Percentiles rank a stretch among this genome's conserved stretches.
These are phyloP conservation scores for Mirounga angustirostris DNA, from an alignment of 2,113 vertebrate genomes.

Conservation along the genomic window DNA sequence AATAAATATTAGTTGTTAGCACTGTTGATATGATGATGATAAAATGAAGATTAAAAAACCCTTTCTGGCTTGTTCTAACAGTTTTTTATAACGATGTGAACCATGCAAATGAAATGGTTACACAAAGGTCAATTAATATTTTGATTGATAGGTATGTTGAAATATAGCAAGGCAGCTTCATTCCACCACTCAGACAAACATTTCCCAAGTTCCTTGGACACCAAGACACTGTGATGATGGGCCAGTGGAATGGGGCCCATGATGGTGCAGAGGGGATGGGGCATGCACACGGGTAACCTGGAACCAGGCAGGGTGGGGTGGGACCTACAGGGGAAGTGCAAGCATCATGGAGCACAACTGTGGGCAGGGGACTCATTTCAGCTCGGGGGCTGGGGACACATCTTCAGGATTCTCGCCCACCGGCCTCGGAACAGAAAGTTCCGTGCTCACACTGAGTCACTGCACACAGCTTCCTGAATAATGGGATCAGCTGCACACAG, in stretches of 20 bases:
- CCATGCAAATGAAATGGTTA: neutral
- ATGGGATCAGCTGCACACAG: neutral
- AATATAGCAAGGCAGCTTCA: neutral
- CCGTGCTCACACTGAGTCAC: neutral
- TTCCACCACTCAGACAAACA: neutral
- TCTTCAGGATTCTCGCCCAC: neutral
- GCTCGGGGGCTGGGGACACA: neutral
- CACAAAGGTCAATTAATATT: neutral
- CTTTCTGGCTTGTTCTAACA: neutral
- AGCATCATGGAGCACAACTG: rapidly evolving
- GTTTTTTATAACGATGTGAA: neutral
- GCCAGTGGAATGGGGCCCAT: rapidly evolving
- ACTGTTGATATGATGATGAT: neutral
- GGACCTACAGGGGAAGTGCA: rapidly evolving
- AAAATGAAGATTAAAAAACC: neutral
- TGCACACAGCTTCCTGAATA: neutral
- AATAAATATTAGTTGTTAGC: neutral
- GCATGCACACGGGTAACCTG: rapidly evolving
- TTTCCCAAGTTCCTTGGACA: neutral
- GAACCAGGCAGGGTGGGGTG: neutral
- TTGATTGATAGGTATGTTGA: constrained; percentile 8
- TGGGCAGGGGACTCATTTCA: neutral
- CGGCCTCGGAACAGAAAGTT: neutral
- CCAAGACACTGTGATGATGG: rapidly evolving
- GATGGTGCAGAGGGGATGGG: rapidly evolving